Base-by-base conservation (phyloP, 64 coral and sea anemone species). In the Montipora efflorescens region DNA sequence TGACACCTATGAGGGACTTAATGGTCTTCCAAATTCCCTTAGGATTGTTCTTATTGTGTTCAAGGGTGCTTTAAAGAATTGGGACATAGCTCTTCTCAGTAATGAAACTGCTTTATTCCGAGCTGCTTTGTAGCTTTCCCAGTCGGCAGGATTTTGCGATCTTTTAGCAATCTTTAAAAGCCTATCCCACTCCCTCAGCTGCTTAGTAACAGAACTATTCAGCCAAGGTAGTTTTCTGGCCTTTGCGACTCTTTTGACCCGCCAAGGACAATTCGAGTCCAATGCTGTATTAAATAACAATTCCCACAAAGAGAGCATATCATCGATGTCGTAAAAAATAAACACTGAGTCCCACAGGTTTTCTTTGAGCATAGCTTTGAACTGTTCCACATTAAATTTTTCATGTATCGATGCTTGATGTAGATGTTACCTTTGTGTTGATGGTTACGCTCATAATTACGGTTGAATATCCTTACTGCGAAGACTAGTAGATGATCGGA, bases 1-100 rank as follows among this genome's bases (percentile, higher is more conserved):
- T 82, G 47, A 62, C 67, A 66, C 28, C 36, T 45, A 83, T 46
- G 5, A 58, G 21, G 22, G 71, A 74, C 49, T 91, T 91, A 14
- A 91, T 50, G n/a, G 78, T 82, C 57, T 91, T 91, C 90, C 90
- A 91, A n/a, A 91, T 91, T 43, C 52, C 64, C 61, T 76, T 83
- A 15, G 79, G 19, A 78, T 83, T 83, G 66, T 48, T 52, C 69
- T 81, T 91, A 36, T 91, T 91, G 15, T 91, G 18, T 7, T 91
- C 66, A 61, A 91, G 80, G 46, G 43, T 76, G 20, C 20, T 83
- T 71, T 82, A 46, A 51, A 91, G 48, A 68, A 82, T 23, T 83
- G 43, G n/a, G 13, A 74, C 61, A 83, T 91, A 19, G 90, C 90
- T 59, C 28, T 14, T 57, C 61, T 70, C 23, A 91, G 16, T 61